These are phyloP conservation scores for Galerucella calmariensis DNA, from an alignment of 2,888 invertebrate species.

Conservation along the genomic window DNA sequence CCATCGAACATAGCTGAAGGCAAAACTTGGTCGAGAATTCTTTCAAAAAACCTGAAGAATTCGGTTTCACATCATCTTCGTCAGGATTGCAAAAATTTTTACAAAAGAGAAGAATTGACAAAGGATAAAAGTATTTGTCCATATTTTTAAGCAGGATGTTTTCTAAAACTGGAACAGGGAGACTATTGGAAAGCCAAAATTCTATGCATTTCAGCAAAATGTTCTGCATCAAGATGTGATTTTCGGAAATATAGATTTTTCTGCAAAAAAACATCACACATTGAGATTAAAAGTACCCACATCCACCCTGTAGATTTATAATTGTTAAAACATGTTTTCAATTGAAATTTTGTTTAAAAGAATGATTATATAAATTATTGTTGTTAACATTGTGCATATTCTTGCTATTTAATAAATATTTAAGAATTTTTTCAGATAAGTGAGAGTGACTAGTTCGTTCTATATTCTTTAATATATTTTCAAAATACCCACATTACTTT, in stretches of 20 bases:
- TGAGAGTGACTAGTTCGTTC: no score
- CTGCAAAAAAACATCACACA: conserved; percentile 6
- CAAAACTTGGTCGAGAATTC: conserved; percentile 66
- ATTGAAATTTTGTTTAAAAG: background rate
- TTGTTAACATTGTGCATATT: no score
- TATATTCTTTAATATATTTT: no score
- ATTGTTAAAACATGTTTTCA: no score
- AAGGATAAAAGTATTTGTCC: conserved; percentile 65
- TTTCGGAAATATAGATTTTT: conserved; percentile 61
- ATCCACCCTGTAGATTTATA: no score
- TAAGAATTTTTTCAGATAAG: no score
- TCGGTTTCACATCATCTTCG: conserved; percentile 52
- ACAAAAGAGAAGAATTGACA: conserved; percentile 64
- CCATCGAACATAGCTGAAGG: conserved; percentile 65
- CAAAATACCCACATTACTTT: no score
- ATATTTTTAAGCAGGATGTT: conserved; percentile 63
- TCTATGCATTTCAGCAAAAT: conserved; percentile 64
- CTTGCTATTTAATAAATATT: no score
- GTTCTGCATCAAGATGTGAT: conserved; percentile 66
- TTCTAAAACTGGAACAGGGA: conserved; percentile 62
- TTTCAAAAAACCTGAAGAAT: conserved; percentile 63
- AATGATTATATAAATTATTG: no score
- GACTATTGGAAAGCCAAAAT: conserved; percentile 62
- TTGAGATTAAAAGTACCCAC: background rate
- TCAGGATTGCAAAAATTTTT: conserved; percentile 60